These are phyloP conservation scores for Polietes domitor DNA, from an alignment of 2,888 invertebrate genomes.

Conservation along the genomic window DNA sequence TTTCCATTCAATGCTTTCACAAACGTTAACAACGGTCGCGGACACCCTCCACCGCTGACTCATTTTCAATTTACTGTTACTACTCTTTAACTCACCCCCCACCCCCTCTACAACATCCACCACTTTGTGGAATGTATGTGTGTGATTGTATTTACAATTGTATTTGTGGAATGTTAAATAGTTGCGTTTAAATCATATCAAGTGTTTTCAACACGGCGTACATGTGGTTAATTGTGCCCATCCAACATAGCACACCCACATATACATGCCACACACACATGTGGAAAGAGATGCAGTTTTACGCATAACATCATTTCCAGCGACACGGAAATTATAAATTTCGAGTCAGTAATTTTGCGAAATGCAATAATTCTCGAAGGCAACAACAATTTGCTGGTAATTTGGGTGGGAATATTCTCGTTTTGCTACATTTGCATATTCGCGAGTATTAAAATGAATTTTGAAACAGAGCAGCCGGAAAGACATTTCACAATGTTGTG, in stretches of 20 bases:
- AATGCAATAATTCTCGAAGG: slow-evolving; percentile 2
- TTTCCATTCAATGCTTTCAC: slow-evolving; percentile 20
- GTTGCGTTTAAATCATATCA: slow-evolving; percentile 4
- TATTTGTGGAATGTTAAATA: slow-evolving; percentile 17
- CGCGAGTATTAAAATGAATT: background rate
- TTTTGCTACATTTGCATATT: background rate
- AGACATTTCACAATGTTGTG: no score
- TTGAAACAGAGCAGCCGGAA: no score
- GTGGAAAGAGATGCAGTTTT: slow-evolving; percentile 15
- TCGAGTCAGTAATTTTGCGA: slow-evolving; percentile 48
- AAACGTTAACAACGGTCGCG: slow-evolving; percentile 18
- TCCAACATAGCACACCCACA: background rate
- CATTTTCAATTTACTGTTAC: slow-evolving; percentile 16
- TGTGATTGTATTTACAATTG: background rate
- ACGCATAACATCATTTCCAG: slow-evolving; percentile 49
- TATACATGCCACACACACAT: background rate
- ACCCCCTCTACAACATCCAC: background rate
- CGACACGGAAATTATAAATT: slow-evolving; percentile 59
- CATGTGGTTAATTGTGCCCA: background rate
- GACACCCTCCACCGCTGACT: background rate
- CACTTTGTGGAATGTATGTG: background rate
- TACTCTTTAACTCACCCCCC: background rate
- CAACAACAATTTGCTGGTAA: background rate
- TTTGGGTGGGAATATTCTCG: background rate
- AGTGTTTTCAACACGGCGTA: background rate